Conservation (phyloP, 2,888 invertebrate species). For the Microdon myrmicae region DNA sequence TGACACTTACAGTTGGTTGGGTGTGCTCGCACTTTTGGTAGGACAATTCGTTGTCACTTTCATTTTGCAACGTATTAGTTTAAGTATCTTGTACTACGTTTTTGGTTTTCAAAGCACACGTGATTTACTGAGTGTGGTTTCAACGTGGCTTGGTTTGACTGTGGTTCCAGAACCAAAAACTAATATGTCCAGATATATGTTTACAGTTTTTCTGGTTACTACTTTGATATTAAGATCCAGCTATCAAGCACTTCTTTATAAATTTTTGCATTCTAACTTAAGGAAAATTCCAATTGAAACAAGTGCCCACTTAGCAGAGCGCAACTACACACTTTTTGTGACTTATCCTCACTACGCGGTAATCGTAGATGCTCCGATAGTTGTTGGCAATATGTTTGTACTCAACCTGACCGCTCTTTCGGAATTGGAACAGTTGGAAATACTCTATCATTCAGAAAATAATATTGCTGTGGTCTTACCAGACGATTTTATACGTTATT, state of each 20-base stretch:
- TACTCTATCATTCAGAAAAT: constrained; percentile 35
- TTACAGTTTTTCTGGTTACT: constrained; percentile 46
- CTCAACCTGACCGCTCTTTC: too few species aligned
- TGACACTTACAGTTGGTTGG: constrained; percentile 51
- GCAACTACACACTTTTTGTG: constrained; percentile 43
- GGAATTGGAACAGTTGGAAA: too few species aligned
- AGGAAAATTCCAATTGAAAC: constrained; percentile 43
- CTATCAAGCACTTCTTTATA: constrained; percentile 53
- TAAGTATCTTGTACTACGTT: constrained; percentile 9
- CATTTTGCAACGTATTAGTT: constrained; percentile 13
- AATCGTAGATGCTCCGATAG: too few species aligned
- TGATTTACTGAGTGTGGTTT: constrained; percentile 15
- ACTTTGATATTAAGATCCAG: constrained; percentile 44
- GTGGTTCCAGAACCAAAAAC: constrained; percentile 21
- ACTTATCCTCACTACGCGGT: too few species aligned
- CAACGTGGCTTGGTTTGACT: constrained; percentile 33
- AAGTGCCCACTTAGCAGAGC: constrained; percentile 25
- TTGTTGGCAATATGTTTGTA: too few species aligned
- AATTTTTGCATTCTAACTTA: constrained; percentile 47
- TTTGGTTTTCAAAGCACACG: constrained; percentile 12
- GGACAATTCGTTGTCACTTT: constrained; percentile 7
- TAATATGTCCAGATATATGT: constrained; percentile 51
- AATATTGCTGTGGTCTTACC: constrained; percentile 33
- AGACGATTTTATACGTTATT: constrained; percentile 41
- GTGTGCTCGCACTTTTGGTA: constrained; percentile 20